A percentile compares a stretch with the other conserved stretches of the same genome.
These are phyloP conservation scores for Trichosurus vulpecula DNA, from an alignment of 2,797 vertebrate genomes.

Conservation along the genomic window DNA sequence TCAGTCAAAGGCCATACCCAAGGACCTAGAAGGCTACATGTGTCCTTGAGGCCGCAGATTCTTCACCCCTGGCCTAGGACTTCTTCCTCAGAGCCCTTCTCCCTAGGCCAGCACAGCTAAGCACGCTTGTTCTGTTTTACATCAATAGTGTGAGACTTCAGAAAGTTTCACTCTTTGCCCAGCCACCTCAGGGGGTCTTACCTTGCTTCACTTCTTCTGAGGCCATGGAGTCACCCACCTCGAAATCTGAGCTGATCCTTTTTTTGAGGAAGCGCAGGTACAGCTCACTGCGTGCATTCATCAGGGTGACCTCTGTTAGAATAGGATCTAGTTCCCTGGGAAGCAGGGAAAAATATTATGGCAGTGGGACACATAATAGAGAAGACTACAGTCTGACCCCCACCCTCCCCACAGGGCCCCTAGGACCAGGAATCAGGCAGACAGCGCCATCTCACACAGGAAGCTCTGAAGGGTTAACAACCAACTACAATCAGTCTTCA, in stretches of 20 bases:
- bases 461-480: neutral
- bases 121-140: neutral
- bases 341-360: conserved; percentile 20
- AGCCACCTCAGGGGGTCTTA: conserved; percentile 74
- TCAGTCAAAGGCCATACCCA: no score
- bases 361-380: conserved; percentile 46
- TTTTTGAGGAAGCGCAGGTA: conserved; percentile 96
- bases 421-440: conserved; percentile 41
- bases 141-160: no score
- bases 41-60: no score
- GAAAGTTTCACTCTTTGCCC: neutral
- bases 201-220: conserved; percentile 92
- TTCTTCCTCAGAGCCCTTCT: neutral
- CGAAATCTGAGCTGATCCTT: conserved; percentile 93
- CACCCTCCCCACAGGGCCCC: fast-evolving
- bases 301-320: conserved; percentile 94
- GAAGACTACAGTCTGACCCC: neutral
- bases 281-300: conserved; percentile 96
- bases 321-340: conserved; percentile 95
- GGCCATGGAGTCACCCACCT: conserved; percentile 92
- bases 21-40: no score
- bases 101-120: neutral
- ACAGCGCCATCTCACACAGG: neutral
- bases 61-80: no score
- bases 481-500: conserved; percentile 2